Evolutionary conservation across 2,888 invertebrate genomes (phyloP).

Genomic region (Mycalesis mineus): DNA sequence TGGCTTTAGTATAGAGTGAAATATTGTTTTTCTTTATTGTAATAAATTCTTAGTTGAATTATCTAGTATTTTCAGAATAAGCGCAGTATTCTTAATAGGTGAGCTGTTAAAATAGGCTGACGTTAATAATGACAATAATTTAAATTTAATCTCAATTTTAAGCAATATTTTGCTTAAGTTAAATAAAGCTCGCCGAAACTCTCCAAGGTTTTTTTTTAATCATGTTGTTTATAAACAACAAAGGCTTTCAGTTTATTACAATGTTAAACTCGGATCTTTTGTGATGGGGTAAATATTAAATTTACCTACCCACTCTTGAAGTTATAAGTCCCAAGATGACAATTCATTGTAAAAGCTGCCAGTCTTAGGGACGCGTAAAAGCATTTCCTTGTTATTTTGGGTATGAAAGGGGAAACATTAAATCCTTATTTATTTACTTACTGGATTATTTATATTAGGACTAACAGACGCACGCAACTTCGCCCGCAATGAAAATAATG

Average conservation of each 20-base stretch:
- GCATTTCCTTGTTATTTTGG: slow-evolving; percentile 27
- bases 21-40: too few relatives aligned
- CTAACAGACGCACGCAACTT: neutral
- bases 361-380: slow-evolving; percentile 19
- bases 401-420: slow-evolving; percentile 5
- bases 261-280: neutral
- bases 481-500: too few relatives aligned
- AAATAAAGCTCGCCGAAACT: too few relatives aligned
- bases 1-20: too few relatives aligned
- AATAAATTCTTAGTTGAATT: too few relatives aligned
- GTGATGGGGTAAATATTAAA: slow-evolving; percentile 15
- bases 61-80: too few relatives aligned
- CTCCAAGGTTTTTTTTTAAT: too few relatives aligned
- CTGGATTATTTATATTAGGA: neutral
- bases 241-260: neutral
- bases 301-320: neutral
- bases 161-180: too few relatives aligned
- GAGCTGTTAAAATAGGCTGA: too few relatives aligned
- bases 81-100: too few relatives aligned
- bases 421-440: neutral
- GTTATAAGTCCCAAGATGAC: slow-evolving; percentile 12
- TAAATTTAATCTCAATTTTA: too few relatives aligned
- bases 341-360: slow-evolving; percentile 11
- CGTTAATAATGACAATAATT: too few relatives aligned
- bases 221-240: neutral